Evolutionary conservation across 2,113 vertebrate species (phyloP).

Genomic region (Scophthalmus maximus): DNA sequence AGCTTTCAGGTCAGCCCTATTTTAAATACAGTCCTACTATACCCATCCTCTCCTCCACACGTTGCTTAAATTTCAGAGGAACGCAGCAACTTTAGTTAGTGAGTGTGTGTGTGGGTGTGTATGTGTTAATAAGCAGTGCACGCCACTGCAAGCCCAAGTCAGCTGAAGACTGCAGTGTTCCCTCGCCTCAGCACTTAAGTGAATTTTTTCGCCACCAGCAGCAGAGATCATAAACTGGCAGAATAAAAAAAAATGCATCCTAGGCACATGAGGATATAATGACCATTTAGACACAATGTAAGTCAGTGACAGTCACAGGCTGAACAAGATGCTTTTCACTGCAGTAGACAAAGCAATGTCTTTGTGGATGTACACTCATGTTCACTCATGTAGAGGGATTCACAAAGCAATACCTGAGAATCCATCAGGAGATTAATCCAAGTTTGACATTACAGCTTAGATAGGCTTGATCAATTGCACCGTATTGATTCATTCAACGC

Average conservation of each 20-base stretch:
- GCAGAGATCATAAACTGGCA: too few relatives aligned
- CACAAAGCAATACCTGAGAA: slow-evolving; percentile 2
- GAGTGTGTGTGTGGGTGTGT: slow-evolving; percentile 4
- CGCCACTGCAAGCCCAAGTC: slow-evolving; percentile 30
- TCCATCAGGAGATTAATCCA: slow-evolving; percentile 12
- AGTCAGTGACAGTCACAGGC: slow-evolving; percentile 5
- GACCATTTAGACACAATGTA: slow-evolving; percentile 4
- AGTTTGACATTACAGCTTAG: slow-evolving; percentile 6
- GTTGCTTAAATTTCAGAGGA: slow-evolving; percentile 1
- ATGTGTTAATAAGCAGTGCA: background rate
- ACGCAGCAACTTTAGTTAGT: background rate
- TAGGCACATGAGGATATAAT: slow-evolving; percentile 24
- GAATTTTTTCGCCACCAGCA: slow-evolving; percentile 8
- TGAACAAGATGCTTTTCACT: slow-evolving; percentile 28
- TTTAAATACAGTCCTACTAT: slow-evolving; percentile 6
- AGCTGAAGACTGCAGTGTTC: slow-evolving; percentile 28
- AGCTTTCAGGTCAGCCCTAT: too few relatives aligned
- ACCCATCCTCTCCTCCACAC: background rate
- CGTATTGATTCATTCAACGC: slow-evolving; percentile 21
- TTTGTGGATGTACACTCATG: slow-evolving; percentile 4
- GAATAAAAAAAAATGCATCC: background rate
- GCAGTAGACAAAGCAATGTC: background rate
- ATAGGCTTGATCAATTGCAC: background rate
- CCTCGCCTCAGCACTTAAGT: slow-evolving; percentile 2
- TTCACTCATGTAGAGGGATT: background rate